Conservation (phyloP, 2,888 invertebrate species). For the Caenorhabditis plicata region DNA sequence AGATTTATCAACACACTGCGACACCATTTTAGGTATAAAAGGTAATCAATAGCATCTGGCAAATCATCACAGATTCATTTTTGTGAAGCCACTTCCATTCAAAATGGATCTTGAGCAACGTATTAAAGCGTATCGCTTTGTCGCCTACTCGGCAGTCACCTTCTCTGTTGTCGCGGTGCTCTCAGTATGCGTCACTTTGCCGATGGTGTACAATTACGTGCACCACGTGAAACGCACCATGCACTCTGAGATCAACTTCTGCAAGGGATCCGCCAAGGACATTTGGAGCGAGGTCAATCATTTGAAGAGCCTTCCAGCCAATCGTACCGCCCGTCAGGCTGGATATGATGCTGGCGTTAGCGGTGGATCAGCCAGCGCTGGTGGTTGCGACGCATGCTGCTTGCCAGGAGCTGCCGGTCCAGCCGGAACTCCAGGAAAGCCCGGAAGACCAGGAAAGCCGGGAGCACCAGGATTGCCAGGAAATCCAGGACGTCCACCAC, state of each 20-base stretch:
- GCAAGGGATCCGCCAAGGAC: slow-evolving; percentile 46
- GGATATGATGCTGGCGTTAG: slow-evolving; percentile 40
- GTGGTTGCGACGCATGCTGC: slow-evolving; percentile 56
- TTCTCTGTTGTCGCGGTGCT: slow-evolving; percentile 21
- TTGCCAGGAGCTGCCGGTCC: slow-evolving; percentile 47
- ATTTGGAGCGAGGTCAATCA: slow-evolving; percentile 49
- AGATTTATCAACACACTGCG: too few species aligned
- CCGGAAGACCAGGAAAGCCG: slow-evolving; percentile 49
- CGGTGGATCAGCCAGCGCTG: slow-evolving; percentile 30
- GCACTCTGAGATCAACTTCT: slow-evolving; percentile 37
- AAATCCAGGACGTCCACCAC: slow-evolving; percentile 50
- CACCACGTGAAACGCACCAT: slow-evolving; percentile 34
- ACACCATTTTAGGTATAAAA: too few species aligned
- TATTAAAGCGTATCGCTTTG: slow-evolving; percentile 12
- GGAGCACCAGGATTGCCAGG: slow-evolving; percentile 54
- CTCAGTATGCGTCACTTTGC: slow-evolving; percentile 39
- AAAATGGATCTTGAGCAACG: slow-evolving; percentile 5
- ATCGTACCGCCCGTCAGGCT: slow-evolving; percentile 54
- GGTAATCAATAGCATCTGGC: too few species aligned
- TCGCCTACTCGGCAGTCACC: slow-evolving; percentile 19
- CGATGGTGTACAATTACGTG: slow-evolving; percentile 39
- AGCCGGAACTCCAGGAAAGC: slow-evolving; percentile 42
- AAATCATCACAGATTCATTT: too few species aligned
- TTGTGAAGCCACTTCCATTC: too few species aligned
- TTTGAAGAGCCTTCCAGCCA: slow-evolving; percentile 43